Percentiles rank a stretch among this genome's conserved stretches.
These are phyloP conservation scores for Xenus cinereus DNA, from an alignment of 2,113 vertebrate species.

Conservation along the genomic window DNA sequence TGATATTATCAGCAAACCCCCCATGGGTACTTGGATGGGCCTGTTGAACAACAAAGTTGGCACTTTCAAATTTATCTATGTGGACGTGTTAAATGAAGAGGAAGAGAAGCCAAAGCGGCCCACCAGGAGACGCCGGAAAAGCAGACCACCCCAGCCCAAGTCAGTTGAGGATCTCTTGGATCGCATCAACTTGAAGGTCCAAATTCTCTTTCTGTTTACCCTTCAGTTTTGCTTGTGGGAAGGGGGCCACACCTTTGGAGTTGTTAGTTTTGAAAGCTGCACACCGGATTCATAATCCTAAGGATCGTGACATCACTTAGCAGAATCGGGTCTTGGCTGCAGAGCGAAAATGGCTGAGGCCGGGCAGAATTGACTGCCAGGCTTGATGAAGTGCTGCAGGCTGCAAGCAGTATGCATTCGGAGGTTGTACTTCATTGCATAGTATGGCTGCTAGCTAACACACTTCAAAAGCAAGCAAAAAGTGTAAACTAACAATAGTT, in stretches of 20 bases:
- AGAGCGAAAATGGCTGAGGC: neutral
- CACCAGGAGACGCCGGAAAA: constrained; percentile 86
- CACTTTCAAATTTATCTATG: constrained; percentile 99
- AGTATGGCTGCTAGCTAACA: neutral
- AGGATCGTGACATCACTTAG: neutral
- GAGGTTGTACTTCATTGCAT: fast-evolving
- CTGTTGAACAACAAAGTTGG: constrained; percentile 97
- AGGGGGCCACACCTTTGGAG: neutral
- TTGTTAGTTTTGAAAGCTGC: neutral
- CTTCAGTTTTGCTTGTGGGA: neutral
- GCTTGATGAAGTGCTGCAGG: neutral
- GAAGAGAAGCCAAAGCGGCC: constrained; percentile 94
- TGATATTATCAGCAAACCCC: constrained; percentile 98
- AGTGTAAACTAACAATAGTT: neutral
- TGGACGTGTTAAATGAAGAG: constrained; percentile 92
- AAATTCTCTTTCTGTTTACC: neutral
- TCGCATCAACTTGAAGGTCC: constrained; percentile 93
- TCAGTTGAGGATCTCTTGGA: constrained; percentile 96
- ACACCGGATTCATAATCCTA: neutral
- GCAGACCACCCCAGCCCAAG: constrained; percentile 89
- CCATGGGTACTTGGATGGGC: constrained; percentile 99
- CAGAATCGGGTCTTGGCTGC: neutral
- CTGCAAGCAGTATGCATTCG: neutral
- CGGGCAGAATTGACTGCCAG: neutral
- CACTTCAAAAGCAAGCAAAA: neutral